phyloP scores from a whole-genome alignment of 92 coral and sea anemone genomes.

The Heliopora coerulea region DNA sequence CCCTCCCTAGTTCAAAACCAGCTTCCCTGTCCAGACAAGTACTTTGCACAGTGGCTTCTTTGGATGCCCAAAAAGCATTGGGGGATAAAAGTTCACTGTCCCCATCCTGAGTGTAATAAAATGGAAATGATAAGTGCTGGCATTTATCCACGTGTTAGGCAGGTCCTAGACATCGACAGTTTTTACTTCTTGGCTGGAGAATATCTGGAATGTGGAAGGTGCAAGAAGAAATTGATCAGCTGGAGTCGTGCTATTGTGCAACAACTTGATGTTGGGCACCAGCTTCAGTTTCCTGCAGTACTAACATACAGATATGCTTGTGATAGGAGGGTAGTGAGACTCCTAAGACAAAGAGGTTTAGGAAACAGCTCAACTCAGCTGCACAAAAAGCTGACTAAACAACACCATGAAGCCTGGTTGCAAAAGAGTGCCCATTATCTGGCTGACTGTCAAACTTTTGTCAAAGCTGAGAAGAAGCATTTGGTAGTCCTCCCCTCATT shows the following conservation, averaged over 20 bases:
- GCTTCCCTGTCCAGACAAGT: constrained; percentile 45
- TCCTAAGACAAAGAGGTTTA: too few relatives aligned
- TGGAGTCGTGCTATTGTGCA: too few relatives aligned
- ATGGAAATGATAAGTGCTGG: constrained; percentile 30
- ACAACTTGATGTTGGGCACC: too few relatives aligned
- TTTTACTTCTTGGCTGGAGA: constrained; percentile 41
- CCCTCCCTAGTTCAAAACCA: constrained; percentile 33
- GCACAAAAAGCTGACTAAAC: too few relatives aligned
- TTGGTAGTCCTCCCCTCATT: constrained; percentile 8
- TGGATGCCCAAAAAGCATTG: constrained; percentile 70
- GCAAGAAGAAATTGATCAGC: too few relatives aligned
- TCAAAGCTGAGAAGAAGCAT: not conserved
- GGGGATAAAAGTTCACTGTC: constrained; percentile 44
- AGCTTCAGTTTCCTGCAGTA: too few relatives aligned
- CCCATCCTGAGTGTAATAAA: constrained; percentile 34
- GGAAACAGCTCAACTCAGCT: too few relatives aligned
- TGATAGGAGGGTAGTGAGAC: too few relatives aligned
- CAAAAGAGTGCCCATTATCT: constrained; percentile 33
- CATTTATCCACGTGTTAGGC: constrained; percentile 33
- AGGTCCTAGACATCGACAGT: constrained; percentile 40
- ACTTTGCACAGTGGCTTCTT: constrained; percentile 50
- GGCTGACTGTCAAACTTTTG: constrained; percentile 36
- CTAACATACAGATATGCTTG: too few relatives aligned
- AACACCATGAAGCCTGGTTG: constrained; percentile 27
- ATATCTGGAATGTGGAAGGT: constrained; percentile 29